Base-by-base conservation (phyloP, 2,888 invertebrate species). In the Bruchidius siliquastri region DNA sequence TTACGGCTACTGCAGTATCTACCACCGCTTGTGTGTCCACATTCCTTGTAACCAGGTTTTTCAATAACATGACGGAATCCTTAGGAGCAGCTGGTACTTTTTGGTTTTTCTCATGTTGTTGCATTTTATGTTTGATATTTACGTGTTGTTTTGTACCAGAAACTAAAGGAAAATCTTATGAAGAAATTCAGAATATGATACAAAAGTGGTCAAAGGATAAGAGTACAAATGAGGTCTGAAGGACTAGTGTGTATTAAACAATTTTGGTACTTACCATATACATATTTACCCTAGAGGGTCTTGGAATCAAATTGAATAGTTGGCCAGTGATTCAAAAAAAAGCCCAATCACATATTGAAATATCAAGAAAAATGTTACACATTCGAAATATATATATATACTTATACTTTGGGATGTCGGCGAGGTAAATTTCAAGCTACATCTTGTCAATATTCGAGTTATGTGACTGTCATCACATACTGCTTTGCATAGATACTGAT, bases 101-200 rank as follows among this genome's bases (percentile, higher is more conserved):
- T 87, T 93, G 93, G 90, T 85, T 93, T 32, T 94, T 93, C 83
- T 91, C 90, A 8, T 90, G 88, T 80, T 80, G 76, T 26, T 75
- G 75, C 26, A 79, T 88, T 0, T 21, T 89, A 0, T 87, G 91
- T 0, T 92, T 92, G 84, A 88, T 93, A 83, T 96, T 95, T 86
- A 91, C 92, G 21, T 70, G 74, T 68, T 49, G 74, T 30, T 84
- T 92, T 72, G 90, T 97, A 21, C 95, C 96, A 2, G 97, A 97
- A 88, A 97, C 97, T 0, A 96, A 95, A 86, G 96, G 96, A 67
- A 93, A 94, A 87, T 93, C 93, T 80, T 89, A 96, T 81, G 91
- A 93, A 82, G 91, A 97, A 87, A 96, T 97, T 77, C 94, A 94
- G 86, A 90, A 91, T 74, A 90, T 91, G 71, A 18, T 71, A 68